Evolutionary conservation across 2,113 vertebrate genomes (phyloP).

Genomic region (Terrapene triunguis): DNA sequence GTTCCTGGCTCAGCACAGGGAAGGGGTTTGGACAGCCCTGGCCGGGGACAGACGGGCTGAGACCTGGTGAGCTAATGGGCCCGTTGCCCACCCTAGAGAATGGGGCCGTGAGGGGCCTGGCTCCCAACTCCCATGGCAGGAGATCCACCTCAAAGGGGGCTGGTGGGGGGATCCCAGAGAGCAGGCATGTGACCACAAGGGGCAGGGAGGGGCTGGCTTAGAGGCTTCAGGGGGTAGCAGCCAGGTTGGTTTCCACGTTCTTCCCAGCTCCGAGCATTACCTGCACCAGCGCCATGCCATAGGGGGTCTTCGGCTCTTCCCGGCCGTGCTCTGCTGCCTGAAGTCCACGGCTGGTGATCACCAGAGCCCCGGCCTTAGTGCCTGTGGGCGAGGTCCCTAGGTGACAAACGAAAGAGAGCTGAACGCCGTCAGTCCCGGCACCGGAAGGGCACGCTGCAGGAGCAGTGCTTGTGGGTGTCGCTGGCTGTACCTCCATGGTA

Average conservation of each 20-base stretch:
- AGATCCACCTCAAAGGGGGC: not conserved
- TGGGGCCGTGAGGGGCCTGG: no score
- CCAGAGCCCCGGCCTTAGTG: fast-evolving
- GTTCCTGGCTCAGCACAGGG: no score
- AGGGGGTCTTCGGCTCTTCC: not conserved
- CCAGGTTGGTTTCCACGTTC: no score
- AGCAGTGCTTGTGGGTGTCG: not conserved
- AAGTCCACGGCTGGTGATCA: fast-evolving
- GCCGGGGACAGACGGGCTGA: no score
- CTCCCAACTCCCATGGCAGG: not conserved
- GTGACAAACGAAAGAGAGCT: not conserved
- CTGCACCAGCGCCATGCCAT: not conserved
- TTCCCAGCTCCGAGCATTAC: not conserved
- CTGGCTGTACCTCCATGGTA: no score
- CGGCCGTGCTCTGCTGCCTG: fast-evolving
- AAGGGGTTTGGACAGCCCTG: no score
- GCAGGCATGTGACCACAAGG: no score
- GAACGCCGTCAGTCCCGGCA: no score
- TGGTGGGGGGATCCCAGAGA: not conserved
- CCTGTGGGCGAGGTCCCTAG: not conserved
- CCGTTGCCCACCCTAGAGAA: no score
- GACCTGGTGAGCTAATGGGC: no score
- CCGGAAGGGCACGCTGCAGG: not conserved
- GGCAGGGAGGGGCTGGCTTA: no score
- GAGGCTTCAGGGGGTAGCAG: no score